Evolutionary conservation across 1,140 invertebrate genomes (phyloP).

Genomic region (Neelides sp.): DNA sequence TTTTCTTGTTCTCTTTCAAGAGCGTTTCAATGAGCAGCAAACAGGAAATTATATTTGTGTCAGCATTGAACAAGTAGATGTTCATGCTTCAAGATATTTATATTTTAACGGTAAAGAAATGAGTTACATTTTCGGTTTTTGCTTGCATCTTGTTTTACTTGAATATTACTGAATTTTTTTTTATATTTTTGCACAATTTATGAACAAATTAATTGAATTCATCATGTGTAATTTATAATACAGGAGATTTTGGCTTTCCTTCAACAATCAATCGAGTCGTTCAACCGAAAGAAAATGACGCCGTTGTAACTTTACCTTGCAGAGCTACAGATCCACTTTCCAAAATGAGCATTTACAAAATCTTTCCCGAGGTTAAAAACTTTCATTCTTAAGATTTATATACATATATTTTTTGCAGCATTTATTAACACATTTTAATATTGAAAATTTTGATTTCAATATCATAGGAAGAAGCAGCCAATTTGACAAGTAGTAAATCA

Average conservation of each 20-base stretch:
- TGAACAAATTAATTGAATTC: neutral
- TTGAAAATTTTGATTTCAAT: neutral
- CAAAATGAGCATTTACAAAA: slow-evolving; percentile 23
- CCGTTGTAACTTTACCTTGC: slow-evolving; percentile 21
- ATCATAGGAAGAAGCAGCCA: slow-evolving; percentile 15
- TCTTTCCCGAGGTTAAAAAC: slow-evolving; percentile 9
- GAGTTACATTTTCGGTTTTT: neutral
- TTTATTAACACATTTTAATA: neutral
- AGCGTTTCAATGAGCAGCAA: slow-evolving; percentile 26
- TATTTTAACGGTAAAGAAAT: slow-evolving; percentile 18
- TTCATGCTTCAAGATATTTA: slow-evolving; percentile 18
- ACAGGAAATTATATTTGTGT: slow-evolving; percentile 27
- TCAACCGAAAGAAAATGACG: slow-evolving; percentile 9
- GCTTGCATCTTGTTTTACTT: neutral
- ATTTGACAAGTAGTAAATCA: slow-evolving; percentile 12
- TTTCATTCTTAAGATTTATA: neutral
- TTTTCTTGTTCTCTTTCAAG: slow-evolving; percentile 27
- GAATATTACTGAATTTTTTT: neutral
- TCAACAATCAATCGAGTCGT: slow-evolving; percentile 18
- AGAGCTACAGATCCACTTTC: slow-evolving; percentile 17
- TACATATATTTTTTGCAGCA: neutral
- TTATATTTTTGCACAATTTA: neutral
- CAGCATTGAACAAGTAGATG: slow-evolving; percentile 10
- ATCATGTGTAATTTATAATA: neutral
- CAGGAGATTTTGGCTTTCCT: slow-evolving; percentile 27